A percentile compares a stretch with the other conserved stretches of the same genome.
phyloP scores from a whole-genome alignment of 2,888 invertebrate species.

The Mesorhabditis sp. region DNA sequence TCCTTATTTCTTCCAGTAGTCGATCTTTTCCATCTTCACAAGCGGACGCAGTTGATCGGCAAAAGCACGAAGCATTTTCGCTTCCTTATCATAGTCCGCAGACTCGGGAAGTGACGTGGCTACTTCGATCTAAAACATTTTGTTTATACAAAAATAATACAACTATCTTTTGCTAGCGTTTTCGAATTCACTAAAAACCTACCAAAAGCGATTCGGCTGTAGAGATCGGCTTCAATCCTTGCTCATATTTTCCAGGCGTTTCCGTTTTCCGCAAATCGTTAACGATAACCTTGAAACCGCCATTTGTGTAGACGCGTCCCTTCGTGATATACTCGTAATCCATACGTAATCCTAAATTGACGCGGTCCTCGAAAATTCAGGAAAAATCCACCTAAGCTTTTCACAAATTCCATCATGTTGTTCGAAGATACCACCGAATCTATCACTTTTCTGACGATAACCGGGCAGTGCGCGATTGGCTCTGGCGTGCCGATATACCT shows the following conservation, averaged over 20 bases:
- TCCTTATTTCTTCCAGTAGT: constrained; percentile 31
- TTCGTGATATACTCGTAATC: constrained; percentile 41
- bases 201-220: constrained; percentile 18
- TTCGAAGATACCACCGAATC: constrained; percentile 28
- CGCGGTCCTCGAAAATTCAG: not conserved
- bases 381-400: constrained; percentile 28
- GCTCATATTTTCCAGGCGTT: constrained; percentile 28
- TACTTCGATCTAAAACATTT: constrained; percentile 25
- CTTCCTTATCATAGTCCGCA: constrained; percentile 33
- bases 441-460: constrained; percentile 40
- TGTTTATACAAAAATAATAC: no score
- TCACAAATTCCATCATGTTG: constrained; percentile 42
- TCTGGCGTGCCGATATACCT: constrained; percentile 25
- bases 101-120: constrained; percentile 31
- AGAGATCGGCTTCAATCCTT: constrained; percentile 18
- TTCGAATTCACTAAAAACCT: no score
- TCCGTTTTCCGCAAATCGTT: constrained; percentile 21
- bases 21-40: constrained; percentile 38
- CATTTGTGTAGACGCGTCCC: constrained; percentile 35
- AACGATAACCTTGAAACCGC: constrained; percentile 30
- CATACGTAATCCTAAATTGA: constrained; percentile 32
- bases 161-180: no score
- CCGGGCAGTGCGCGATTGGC: constrained; percentile 37
- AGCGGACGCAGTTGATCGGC: constrained; percentile 36
- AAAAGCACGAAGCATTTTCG: constrained; percentile 33